A percentile compares a stretch with the other conserved stretches of the same genome.
Conservation (phyloP, 2,113 vertebrate species). For the Tenebrosternarchus preto region DNA sequence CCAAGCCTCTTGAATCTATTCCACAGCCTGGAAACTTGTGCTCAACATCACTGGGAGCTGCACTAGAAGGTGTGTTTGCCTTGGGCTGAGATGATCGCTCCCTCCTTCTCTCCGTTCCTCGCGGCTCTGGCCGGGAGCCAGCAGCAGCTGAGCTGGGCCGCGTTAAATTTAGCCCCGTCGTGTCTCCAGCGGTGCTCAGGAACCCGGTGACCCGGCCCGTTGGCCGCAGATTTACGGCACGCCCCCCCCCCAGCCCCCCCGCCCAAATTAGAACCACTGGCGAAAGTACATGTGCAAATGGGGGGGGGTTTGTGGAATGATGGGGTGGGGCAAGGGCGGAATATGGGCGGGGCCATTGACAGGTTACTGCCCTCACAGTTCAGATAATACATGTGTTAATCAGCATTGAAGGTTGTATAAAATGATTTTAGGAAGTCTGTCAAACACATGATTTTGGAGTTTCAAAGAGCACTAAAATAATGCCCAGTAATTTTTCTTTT, state of each 20-base stretch:
- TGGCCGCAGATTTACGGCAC: constrained; percentile 51
- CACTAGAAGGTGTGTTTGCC: background rate
- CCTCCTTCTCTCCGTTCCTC: background rate
- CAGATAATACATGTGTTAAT: background rate
- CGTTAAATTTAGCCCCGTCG: constrained; percentile 68
- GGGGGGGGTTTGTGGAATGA: background rate
- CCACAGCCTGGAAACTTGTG: background rate
- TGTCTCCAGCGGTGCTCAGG: constrained; percentile 47
- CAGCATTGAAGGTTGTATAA: too few species aligned
- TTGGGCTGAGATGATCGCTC: background rate
- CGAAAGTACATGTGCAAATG: constrained; percentile 27
- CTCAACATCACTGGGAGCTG: background rate
- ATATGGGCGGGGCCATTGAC: background rate
- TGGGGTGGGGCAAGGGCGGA: too few species aligned
- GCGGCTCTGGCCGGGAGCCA: constrained; percentile 45
- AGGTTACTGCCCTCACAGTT: background rate
- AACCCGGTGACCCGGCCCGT: constrained; percentile 56
- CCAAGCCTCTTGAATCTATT: background rate
- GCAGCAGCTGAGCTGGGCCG: constrained; percentile 65
- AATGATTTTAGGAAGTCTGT: too few species aligned
- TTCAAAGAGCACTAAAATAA: too few species aligned
- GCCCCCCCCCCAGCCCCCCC: constrained; percentile 64
- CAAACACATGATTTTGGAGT: too few species aligned
- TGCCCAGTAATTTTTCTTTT: too few species aligned
- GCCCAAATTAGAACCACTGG: constrained; percentile 66